These are phyloP conservation scores for Enteromius unitaeniatus DNA, from an alignment of 2,797 vertebrate genomes.

Conservation along the genomic window DNA sequence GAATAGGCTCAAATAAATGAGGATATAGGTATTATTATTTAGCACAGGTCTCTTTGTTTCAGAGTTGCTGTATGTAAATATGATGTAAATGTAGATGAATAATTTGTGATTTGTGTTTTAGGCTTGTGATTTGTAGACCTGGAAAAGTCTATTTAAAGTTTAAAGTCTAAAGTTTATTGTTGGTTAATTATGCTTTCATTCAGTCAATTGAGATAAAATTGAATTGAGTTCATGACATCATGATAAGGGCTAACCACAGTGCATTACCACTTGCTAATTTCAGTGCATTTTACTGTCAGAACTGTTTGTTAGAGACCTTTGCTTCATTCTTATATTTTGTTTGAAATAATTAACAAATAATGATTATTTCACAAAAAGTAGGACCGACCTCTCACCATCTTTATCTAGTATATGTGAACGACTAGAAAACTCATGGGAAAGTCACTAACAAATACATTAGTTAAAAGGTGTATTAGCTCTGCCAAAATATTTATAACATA, in stretches of 20 bases:
- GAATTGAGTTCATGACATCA: neutral
- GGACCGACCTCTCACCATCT: neutral
- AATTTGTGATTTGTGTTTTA: neutral
- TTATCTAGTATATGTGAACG: neutral
- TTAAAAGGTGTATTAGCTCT: neutral
- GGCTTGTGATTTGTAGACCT: neutral
- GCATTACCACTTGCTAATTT: neutral
- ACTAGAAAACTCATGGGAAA: neutral
- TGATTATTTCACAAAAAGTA: constrained; percentile 6
- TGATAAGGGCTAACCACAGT: neutral
- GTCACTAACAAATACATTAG: neutral
- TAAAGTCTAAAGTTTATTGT: no score
- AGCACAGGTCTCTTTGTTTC: neutral
- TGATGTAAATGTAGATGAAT: no score
- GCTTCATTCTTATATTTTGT: neutral
- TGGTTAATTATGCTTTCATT: neutral
- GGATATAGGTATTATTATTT: neutral
- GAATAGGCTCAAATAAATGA: neutral
- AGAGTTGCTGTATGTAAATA: neutral
- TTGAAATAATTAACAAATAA: neutral
- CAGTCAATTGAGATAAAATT: neutral
- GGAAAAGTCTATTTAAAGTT: no score
- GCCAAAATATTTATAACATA: constrained; percentile 5
- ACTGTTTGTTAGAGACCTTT: neutral
- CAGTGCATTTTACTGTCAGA: neutral